A percentile compares a stretch with the other conserved stretches of the same genome.
phyloP scores from a whole-genome alignment of 2,888 invertebrate species.

The Pristionchus japonicus region DNA sequence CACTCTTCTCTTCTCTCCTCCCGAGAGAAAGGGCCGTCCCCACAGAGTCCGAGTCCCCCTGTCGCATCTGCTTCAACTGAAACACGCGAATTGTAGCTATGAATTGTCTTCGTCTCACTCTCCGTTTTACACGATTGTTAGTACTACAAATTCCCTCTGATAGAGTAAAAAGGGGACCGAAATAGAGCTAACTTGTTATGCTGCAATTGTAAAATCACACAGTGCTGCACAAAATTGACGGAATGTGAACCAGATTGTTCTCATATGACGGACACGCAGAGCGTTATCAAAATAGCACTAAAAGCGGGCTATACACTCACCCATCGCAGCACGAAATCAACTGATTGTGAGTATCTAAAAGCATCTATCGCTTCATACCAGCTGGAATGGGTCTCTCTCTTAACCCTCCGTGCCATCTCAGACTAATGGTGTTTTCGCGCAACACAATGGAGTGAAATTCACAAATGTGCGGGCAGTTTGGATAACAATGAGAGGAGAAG shows the following conservation, averaged over 20 bases:
- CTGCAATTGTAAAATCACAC: neutral
- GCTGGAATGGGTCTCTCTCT: neutral
- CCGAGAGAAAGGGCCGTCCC: conserved; percentile 63
- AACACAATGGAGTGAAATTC: conserved; percentile 3
- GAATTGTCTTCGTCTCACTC: too few relatives aligned
- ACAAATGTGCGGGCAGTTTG: neutral
- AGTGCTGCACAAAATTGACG: neutral
- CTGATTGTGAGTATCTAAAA: too few relatives aligned
- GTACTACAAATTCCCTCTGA: too few relatives aligned
- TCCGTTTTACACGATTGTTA: too few relatives aligned
- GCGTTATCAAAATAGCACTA: too few relatives aligned
- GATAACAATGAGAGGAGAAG: neutral
- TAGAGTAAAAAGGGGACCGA: too few relatives aligned
- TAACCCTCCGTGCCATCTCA: neutral
- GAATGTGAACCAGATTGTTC: neutral
- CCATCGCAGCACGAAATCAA: too few relatives aligned
- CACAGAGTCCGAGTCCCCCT: conserved; percentile 60
- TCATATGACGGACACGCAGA: too few relatives aligned
- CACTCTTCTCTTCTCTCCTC: conserved; percentile 21
- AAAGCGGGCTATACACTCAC: too few relatives aligned
- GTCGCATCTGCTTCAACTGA: conserved; percentile 62
- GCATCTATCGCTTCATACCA: neutral
- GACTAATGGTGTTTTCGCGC: conserved; percentile 9
- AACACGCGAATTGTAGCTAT: conserved; percentile 36
- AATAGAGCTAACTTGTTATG: too few relatives aligned